Conservation (phyloP, 1,140 invertebrate species). For the Diuraphis noxia region DNA sequence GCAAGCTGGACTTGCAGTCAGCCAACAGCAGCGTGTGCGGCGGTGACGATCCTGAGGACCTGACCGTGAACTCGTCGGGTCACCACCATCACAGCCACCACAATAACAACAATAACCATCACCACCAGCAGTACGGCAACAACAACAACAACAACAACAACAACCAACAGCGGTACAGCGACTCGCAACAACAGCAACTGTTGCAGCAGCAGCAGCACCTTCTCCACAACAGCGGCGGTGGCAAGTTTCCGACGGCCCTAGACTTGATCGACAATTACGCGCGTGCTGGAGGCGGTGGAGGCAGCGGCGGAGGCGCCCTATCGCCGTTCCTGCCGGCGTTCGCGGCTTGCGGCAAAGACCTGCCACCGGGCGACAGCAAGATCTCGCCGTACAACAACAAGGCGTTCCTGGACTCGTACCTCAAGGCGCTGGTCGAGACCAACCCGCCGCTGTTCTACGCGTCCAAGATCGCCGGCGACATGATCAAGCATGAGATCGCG, state of each 20-base stretch:
- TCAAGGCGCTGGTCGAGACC: slow-evolving; percentile 35
- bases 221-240: background rate
- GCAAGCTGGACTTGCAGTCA: slow-evolving; percentile 71
- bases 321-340: slow-evolving; percentile 30
- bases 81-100: slow-evolving; percentile 13
- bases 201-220: background rate
- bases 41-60: slow-evolving; percentile 79
- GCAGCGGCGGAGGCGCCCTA: background rate
- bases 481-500: slow-evolving; percentile 34
- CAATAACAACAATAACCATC: background rate
- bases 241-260: background rate
- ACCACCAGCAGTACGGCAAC: background rate
- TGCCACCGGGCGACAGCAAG: background rate
- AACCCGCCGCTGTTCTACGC: slow-evolving; percentile 42
- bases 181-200: background rate
- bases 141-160: background rate
- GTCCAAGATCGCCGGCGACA: slow-evolving; percentile 36
- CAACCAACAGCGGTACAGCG: background rate
- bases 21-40: slow-evolving; percentile 71
- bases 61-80: slow-evolving; percentile 64
- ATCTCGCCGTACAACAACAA: slow-evolving; percentile 15
- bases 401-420: slow-evolving; percentile 47
- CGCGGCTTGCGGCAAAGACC: slow-evolving; percentile 2
- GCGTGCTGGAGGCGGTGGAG: background rate
- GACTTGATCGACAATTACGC: slow-evolving; percentile 45